phyloP scores from a whole-genome alignment of 2,113 vertebrate genomes.

The Speoplatyrhinus poulsoni region DNA sequence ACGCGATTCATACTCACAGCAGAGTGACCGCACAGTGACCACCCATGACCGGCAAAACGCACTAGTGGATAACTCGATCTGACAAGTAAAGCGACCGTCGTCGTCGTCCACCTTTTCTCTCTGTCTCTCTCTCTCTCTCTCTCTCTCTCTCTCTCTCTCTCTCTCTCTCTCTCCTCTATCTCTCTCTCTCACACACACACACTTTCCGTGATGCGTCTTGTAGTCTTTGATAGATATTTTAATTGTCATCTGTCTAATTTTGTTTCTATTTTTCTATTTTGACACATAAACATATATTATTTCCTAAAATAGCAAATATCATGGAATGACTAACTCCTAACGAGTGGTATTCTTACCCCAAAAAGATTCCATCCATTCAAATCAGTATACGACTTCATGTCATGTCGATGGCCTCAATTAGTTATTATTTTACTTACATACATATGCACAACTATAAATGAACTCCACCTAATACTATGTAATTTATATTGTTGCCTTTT shows the following conservation, averaged over 20 bases:
- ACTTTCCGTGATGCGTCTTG: neutral
- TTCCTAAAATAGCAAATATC: too few relatives aligned
- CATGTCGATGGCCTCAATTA: too few relatives aligned
- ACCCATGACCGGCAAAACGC: neutral
- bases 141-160: conserved; percentile 4
- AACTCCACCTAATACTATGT: too few relatives aligned
- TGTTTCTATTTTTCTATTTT: neutral
- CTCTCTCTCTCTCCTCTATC: neutral
- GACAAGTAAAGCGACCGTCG: neutral
- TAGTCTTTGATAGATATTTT: neutral
- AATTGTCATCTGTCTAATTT: neutral
- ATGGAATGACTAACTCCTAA: too few relatives aligned
- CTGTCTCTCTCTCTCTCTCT: conserved; percentile 4
- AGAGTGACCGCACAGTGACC: conserved; percentile 4
- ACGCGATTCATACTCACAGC: conserved; percentile 61
- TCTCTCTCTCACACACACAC: too few relatives aligned
- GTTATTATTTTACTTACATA: too few relatives aligned
- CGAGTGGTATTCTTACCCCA: too few relatives aligned
- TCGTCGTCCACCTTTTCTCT: neutral
- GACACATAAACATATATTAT: too few relatives aligned
- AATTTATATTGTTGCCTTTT: too few relatives aligned
- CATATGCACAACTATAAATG: too few relatives aligned
- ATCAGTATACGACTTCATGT: too few relatives aligned
- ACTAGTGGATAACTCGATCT: neutral
- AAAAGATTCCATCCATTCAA: too few relatives aligned